Percentiles rank a stretch among this genome's conserved stretches.
Evolutionary conservation across 2,797 vertebrate genomes (phyloP).

Genomic region (Neopelma chrysocephalum): DNA sequence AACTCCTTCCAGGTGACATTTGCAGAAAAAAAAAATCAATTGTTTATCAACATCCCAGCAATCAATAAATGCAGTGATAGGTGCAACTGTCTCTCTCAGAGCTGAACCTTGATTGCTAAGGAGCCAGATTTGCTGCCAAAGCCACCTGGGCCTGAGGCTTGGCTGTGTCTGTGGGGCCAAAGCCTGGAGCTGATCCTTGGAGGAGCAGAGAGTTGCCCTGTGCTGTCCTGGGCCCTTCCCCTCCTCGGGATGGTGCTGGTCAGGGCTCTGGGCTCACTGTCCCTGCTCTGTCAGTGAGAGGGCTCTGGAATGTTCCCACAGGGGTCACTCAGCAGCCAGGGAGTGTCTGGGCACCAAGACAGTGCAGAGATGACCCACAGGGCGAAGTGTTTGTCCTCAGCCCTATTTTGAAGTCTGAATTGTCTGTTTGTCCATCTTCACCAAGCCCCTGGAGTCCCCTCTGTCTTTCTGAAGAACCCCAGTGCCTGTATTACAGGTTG

Average conservation of each 20-base stretch:
- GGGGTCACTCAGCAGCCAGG: accelerated
- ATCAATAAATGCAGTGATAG: conserved; percentile 47
- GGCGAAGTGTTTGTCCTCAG: background rate
- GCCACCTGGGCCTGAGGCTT: background rate
- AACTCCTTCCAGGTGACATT: conserved; percentile 52
- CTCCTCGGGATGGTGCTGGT: accelerated
- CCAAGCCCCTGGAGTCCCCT: background rate
- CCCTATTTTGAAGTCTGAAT: background rate
- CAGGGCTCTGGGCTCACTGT: background rate
- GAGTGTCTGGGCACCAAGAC: background rate
- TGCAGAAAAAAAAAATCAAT: conserved; percentile 13
- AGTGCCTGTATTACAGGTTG: background rate
- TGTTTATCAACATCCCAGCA: conserved; percentile 15
- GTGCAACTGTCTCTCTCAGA: background rate
- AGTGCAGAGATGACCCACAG: background rate
- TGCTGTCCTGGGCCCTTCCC: background rate
- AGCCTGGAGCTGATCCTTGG: background rate
- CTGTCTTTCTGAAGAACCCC: background rate
- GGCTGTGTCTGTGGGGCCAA: background rate
- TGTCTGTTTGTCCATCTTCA: background rate
- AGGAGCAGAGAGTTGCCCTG: background rate
- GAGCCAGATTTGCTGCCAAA: background rate
- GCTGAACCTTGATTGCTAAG: background rate
- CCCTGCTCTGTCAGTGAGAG: too few relatives aligned
- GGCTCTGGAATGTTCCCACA: background rate